phyloP scores from a whole-genome alignment of 2,888 invertebrate genomes.

The Volucella bombylans region DNA sequence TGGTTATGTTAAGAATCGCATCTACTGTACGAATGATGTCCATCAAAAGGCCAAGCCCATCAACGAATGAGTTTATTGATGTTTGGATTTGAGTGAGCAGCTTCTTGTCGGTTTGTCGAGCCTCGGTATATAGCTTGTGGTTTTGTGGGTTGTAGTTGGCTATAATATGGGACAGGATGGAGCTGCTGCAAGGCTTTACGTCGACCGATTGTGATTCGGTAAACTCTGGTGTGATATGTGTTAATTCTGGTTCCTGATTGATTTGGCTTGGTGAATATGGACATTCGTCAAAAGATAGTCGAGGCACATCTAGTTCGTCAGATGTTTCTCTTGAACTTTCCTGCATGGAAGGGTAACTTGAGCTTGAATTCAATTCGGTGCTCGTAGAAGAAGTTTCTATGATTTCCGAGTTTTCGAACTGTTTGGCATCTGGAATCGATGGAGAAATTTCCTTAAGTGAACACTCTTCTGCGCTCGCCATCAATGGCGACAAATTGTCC shows the following conservation, averaged over 20 bases:
- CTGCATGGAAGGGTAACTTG: too few species aligned
- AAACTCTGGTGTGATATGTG: constrained; percentile 19
- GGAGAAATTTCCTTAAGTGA: too few species aligned
- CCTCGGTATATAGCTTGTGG: background rate
- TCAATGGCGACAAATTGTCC: too few species aligned
- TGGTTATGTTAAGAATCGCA: constrained; percentile 8
- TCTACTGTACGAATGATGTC: constrained; percentile 32
- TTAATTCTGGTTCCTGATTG: constrained; percentile 20
- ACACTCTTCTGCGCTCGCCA: too few species aligned
- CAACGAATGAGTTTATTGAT: background rate
- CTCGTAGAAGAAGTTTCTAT: too few species aligned
- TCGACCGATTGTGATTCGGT: background rate
- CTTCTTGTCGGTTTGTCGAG: background rate
- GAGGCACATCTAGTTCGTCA: background rate
- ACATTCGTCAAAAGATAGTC: constrained; percentile 15
- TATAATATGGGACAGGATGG: constrained; percentile 54
- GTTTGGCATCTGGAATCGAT: too few species aligned
- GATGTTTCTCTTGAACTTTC: too few species aligned
- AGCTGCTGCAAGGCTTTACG: background rate
- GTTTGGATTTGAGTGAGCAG: constrained; percentile 7
- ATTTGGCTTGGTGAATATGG: constrained; percentile 54
- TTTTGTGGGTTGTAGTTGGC: constrained; percentile 38
- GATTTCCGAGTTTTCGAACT: too few species aligned
- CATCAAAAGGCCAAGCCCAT: constrained; percentile 8
- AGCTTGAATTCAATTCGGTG: too few species aligned